Conservation (phyloP, 2,797 vertebrate genomes). For the Oreochromis mossambicus region DNA sequence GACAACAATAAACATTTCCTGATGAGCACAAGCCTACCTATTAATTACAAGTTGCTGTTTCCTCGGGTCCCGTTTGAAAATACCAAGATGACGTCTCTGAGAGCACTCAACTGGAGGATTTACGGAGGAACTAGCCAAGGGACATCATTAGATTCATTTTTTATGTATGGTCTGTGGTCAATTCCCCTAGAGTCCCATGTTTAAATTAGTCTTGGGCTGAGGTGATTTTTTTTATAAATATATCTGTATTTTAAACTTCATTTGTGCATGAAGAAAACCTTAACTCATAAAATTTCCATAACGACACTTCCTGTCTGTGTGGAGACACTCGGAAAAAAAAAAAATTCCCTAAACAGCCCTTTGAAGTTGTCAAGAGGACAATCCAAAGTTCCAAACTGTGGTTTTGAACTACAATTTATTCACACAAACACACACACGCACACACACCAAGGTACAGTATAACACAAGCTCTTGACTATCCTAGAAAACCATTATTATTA, state of each 20-base stretch:
- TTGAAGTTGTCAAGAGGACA: background rate
- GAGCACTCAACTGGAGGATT: background rate
- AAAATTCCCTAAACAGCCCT: background rate
- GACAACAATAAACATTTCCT: background rate
- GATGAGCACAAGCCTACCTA: background rate
- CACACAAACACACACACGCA: background rate
- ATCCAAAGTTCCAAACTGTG: background rate
- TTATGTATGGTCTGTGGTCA: background rate
- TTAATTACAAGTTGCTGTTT: background rate
- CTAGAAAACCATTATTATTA: background rate
- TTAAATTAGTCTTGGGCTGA: background rate
- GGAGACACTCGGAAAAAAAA: background rate
- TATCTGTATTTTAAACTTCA: background rate
- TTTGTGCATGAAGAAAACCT: fast-evolving
- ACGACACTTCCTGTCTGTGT: background rate
- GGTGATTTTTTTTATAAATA: background rate
- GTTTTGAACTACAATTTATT: background rate
- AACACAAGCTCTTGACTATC: background rate
- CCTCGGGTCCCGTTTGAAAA: background rate
- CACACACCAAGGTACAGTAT: background rate
- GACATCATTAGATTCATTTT: background rate
- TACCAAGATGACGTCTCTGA: background rate
- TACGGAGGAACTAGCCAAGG: background rate
- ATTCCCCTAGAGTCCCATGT: background rate
- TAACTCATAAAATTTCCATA: background rate